phyloP scores from a whole-genome alignment of 2,797 vertebrate genomes.

The Oophaga sylvatica region DNA sequence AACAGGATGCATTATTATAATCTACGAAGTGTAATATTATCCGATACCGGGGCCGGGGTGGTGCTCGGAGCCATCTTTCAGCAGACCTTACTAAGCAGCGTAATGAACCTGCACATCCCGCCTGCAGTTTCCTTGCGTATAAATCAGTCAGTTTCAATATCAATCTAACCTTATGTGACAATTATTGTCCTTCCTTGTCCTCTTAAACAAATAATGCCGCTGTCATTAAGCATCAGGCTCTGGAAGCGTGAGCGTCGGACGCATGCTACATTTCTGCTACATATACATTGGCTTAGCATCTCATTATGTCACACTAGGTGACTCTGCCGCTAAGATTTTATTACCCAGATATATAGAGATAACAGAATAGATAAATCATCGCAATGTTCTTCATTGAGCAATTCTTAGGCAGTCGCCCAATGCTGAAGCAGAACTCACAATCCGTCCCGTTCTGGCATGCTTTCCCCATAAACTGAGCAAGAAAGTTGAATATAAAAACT shows the following conservation, averaged over 20 bases:
- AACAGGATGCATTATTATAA: background rate
- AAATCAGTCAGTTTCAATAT: constrained; percentile 24
- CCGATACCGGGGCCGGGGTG: background rate
- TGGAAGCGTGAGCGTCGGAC: background rate
- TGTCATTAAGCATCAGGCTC: constrained; percentile 29
- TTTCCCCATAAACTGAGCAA: too few species aligned
- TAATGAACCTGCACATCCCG: background rate
- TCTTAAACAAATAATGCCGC: constrained; percentile 43
- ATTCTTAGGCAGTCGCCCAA: background rate
- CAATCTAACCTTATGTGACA: constrained; percentile 33
- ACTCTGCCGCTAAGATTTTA: background rate
- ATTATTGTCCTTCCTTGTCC: constrained; percentile 53
- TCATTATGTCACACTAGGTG: background rate
- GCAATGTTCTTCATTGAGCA: background rate
- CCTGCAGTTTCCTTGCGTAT: background rate
- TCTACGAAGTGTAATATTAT: background rate
- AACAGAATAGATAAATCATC: background rate
- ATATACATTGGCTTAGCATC: background rate
- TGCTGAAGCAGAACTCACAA: too few species aligned
- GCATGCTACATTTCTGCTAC: background rate
- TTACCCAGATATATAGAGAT: background rate
- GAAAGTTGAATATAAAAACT: too few species aligned
- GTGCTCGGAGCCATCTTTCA: background rate
- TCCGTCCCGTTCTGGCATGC: too few species aligned
- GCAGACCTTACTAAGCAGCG: background rate